Base-by-base conservation (phyloP, 2,113 vertebrate genomes). In the Actenoides hombroni region DNA sequence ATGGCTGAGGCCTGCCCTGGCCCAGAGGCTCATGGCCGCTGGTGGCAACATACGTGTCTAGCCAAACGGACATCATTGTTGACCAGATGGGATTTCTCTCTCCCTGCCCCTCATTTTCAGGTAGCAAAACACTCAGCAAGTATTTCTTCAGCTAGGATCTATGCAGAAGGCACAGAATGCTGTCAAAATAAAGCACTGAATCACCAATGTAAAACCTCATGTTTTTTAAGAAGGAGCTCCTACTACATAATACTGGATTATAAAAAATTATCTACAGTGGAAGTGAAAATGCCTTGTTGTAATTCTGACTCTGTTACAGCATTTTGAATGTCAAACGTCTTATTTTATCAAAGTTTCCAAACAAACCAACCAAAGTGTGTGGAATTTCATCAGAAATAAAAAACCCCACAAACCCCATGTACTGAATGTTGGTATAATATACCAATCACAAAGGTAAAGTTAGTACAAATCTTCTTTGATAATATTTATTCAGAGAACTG, bases 21-120 rank as follows among this genome's bases (percentile, higher is more conserved):
- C 61, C 76, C 18, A 33, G 37, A 53, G 25, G 16, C 0, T 0
- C 0, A 0, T 11, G 0, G 0, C 21, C 5, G 1, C 57, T 25
- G 39, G 20, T 0, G 0, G n/a, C 31, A 42, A 9, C 0, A 1
- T 1, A 10, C 0, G 0, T 2, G 1, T n/a, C 53, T 10, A 65
- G 64, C 64, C 95, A 54, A 53, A 35, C 8, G 10, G n/a, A 26
- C 12, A 0, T 1, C 6, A 14, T 1, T 56, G 80, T 16, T 70
- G 51, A 49, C 23, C 46, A 33, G 35, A 63, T 54, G 59, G 63
- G 46, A 59, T 33, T 69, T 28, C 71, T 70, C 33, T 20, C 16
- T 80, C n/a, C 24, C 33, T 3, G 9, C 19, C 35, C 54, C 28
- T 9, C 4, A 8, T 46, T 69, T 90, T 44, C 75, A 88, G 51